phyloP scores from a whole-genome alignment of 2,888 invertebrate genomes.

The Chrysomela aeneicollis region DNA sequence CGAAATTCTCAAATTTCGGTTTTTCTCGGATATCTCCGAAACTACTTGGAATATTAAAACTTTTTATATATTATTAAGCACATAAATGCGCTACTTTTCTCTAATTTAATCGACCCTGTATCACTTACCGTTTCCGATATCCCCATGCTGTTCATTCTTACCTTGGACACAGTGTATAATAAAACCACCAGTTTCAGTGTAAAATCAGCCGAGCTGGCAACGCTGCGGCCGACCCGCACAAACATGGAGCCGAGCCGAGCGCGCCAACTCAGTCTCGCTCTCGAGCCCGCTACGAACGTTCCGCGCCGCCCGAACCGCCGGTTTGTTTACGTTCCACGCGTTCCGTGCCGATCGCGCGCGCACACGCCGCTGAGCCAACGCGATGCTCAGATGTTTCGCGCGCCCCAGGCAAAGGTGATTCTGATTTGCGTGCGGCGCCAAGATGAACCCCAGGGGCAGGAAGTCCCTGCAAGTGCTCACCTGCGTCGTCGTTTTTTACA shows the following conservation, averaged over 20 bases:
- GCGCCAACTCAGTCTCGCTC: slow-evolving; percentile 20
- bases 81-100: too few species aligned
- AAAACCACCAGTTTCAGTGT: too few species aligned
- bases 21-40: too few species aligned
- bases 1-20: too few species aligned
- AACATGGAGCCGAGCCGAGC: slow-evolving; percentile 24
- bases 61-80: too few species aligned
- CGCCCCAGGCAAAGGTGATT: slow-evolving; percentile 53
- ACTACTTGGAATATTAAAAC: too few species aligned
- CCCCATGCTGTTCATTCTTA: too few species aligned
- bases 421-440: slow-evolving; percentile 46
- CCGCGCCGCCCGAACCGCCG: not conserved
- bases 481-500: slow-evolving; percentile 55
- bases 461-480: slow-evolving; percentile 56
- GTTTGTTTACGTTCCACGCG: slow-evolving; percentile 20
- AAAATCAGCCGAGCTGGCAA: too few species aligned
- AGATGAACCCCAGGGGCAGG: slow-evolving; percentile 56
- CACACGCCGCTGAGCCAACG: slow-evolving; percentile 9
- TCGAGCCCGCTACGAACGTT: not conserved
- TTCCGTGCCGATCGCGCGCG: too few species aligned
- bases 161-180: too few species aligned
- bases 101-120: too few species aligned
- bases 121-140: too few species aligned
- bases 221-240: slow-evolving; percentile 10
- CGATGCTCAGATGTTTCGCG: slow-evolving; percentile 41